Evolutionary conservation across 37 sponge, comb jelly and placozoan genomes (phyloP).

Genomic region (Hexactinellida sp.): DNA sequence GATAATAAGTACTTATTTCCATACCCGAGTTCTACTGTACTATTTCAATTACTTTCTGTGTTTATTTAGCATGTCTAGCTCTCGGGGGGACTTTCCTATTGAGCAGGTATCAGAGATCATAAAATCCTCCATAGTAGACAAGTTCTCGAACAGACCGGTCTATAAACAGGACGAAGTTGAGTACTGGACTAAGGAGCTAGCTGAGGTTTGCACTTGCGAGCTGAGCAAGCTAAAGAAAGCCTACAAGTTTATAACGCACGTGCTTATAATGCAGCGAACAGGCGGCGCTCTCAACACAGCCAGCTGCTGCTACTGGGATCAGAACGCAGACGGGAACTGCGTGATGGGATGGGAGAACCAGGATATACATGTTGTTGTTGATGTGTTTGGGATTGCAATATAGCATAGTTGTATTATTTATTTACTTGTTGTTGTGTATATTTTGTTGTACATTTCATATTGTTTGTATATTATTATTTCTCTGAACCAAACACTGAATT

Average conservation of each 20-base stretch:
- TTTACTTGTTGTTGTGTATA: not conserved
- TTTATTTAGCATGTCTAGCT: not conserved
- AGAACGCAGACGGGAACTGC: not conserved
- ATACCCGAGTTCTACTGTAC: too few species aligned
- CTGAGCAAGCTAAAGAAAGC: not conserved
- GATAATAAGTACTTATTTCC: too few species aligned
- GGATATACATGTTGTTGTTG: slow-evolving; percentile 4
- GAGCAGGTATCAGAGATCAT: slow-evolving; percentile 5
- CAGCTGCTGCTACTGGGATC: slow-evolving; percentile 9
- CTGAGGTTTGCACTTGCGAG: not conserved
- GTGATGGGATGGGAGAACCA: not conserved
- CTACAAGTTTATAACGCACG: not conserved
- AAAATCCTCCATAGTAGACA: not conserved
- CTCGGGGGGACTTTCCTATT: not conserved
- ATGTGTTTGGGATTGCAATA: slow-evolving; percentile 15
- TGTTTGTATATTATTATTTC: not conserved
- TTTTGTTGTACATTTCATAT: not conserved
- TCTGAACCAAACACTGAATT: not conserved
- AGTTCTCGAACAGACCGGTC: not conserved
- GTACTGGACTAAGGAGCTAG: not conserved
- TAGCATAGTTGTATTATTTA: not conserved
- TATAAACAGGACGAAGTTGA: not conserved
- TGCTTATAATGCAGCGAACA: not conserved
- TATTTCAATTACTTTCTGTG: too few species aligned
- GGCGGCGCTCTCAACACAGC: not conserved